Base-by-base conservation (phyloP, 1,140 invertebrate species). In the Pseudobourletiella spinata region DNA sequence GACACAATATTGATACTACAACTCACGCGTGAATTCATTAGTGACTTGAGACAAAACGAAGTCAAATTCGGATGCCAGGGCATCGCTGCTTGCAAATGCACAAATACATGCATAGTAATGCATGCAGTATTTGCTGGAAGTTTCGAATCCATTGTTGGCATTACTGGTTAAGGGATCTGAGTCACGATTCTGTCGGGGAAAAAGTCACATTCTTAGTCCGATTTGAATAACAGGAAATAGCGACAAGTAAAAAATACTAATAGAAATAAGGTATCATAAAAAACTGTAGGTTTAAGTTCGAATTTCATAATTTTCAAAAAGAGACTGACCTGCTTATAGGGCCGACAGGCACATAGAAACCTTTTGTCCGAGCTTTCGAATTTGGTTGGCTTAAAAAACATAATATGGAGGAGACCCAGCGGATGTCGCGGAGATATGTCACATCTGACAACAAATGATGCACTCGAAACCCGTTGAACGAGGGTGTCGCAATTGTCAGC, bases 401-500 rank as follows among this genome's bases (percentile, higher is more conserved):
- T 71, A 74, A 86, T 83, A 75, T 89, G 87, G 30, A 89, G 75
- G 72, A 86, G 88, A 6, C 86, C 86, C 20, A 89, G 74, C 8
- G 85, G 85, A 72, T 88, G 82, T 68, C 84, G 84, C 1, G 81
- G 76, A 59, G 80, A 82, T 16, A 80, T 77, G 73, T 85, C 83
- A 73, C 86, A 88, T 73, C 85, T 87, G 0, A 89, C 85, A 42
- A 83, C 86, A 83, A 89, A 86, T 32, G 86, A 83, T 67, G 82
- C 82, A 74, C 86, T 86, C 1, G 86, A 86, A 24, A 89, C 82
- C 70, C 86, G 79, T 73, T 90, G 87, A 11, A 90, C 85, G 15
- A 88, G 73, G 1, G 84, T 83, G 22, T 83, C 84, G 1, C 51
- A 57, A 16, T 22, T 48, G 39, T 42, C 42, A 59, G 25, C n/a